Conservation (phyloP, 1,140 invertebrate species). For the Atopsyche davidsoni region DNA sequence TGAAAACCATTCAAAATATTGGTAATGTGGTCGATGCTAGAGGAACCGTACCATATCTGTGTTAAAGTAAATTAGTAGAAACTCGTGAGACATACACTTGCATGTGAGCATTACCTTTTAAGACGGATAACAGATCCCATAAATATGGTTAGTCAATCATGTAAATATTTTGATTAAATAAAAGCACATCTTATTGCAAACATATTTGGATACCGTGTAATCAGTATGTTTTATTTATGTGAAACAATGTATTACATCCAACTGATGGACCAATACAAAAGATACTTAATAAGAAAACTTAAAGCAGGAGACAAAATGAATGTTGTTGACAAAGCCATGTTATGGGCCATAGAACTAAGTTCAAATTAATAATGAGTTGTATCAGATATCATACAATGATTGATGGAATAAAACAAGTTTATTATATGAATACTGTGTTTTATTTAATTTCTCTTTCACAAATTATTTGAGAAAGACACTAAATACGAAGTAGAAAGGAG, state of each 20-base stretch:
- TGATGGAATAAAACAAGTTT: slow-evolving; percentile 29
- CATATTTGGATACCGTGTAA: slow-evolving; percentile 20
- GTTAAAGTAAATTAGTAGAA: slow-evolving; percentile 14
- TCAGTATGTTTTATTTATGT: slow-evolving; percentile 15
- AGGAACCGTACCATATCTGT: slow-evolving; percentile 22
- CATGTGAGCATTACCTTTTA: slow-evolving; percentile 15
- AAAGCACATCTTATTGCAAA: slow-evolving; percentile 25
- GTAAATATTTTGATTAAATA: slow-evolving; percentile 25
- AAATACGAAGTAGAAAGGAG: too few relatives aligned
- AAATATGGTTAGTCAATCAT: slow-evolving; percentile 30
- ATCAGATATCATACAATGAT: slow-evolving; percentile 28
- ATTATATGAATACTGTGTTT: slow-evolving; percentile 21
- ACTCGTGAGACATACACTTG: slow-evolving; percentile 15
- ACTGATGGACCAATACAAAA: slow-evolving; percentile 29
- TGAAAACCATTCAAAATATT: slow-evolving; percentile 13
- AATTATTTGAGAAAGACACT: too few relatives aligned
- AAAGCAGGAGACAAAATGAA: slow-evolving; percentile 30
- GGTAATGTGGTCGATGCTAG: slow-evolving; percentile 17
- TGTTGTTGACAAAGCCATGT: slow-evolving; percentile 32
- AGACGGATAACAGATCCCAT: slow-evolving; percentile 19
- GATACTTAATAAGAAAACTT: slow-evolving; percentile 24
- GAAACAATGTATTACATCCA: slow-evolving; percentile 29
- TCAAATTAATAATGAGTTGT: slow-evolving; percentile 30
- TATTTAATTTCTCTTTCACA: slow-evolving; percentile 10
- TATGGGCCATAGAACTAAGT: slow-evolving; percentile 31